Conservation (phyloP, 2,888 invertebrate species). For the Mystacides longicornis region DNA sequence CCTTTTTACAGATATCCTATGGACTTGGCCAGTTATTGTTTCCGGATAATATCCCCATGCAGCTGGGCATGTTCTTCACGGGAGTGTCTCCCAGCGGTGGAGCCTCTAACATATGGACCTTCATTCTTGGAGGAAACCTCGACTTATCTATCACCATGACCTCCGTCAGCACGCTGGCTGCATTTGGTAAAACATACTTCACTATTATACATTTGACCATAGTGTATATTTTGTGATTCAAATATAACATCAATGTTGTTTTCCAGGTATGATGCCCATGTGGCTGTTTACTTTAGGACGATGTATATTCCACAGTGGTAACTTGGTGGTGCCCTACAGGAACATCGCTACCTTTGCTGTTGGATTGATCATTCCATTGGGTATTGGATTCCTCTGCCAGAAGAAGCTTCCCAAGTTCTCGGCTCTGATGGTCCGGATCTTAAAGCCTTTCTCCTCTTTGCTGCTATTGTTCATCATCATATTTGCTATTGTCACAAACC, state of each 20-base stretch:
- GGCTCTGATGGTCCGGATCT: slow-evolving; percentile 63
- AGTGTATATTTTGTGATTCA: not conserved
- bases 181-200: slow-evolving; percentile 61
- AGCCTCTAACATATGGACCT: slow-evolving; percentile 94
- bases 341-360: slow-evolving; percentile 69
- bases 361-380: slow-evolving; percentile 69
- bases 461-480: slow-evolving; percentile 76
- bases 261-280: slow-evolving; percentile 74
- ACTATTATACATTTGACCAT: not conserved
- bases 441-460: slow-evolving; percentile 76
- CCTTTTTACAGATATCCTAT: slow-evolving; percentile 60
- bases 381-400: slow-evolving; percentile 61
- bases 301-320: slow-evolving; percentile 62
- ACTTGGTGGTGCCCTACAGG: slow-evolving; percentile 68
- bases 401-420: slow-evolving; percentile 60
- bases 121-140: slow-evolving; percentile 84
- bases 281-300: slow-evolving; percentile 87
- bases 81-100: slow-evolving; percentile 92
- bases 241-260: no score
- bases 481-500: slow-evolving; percentile 83
- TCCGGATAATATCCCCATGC: slow-evolving; percentile 57
- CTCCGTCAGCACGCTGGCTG: slow-evolving; percentile 76
- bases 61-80: slow-evolving; percentile 81
- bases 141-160: slow-evolving; percentile 95
- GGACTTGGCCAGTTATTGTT: slow-evolving; percentile 64